Conservation (phyloP, 2,888 invertebrate genomes). For the Alloplasta piceator region DNA sequence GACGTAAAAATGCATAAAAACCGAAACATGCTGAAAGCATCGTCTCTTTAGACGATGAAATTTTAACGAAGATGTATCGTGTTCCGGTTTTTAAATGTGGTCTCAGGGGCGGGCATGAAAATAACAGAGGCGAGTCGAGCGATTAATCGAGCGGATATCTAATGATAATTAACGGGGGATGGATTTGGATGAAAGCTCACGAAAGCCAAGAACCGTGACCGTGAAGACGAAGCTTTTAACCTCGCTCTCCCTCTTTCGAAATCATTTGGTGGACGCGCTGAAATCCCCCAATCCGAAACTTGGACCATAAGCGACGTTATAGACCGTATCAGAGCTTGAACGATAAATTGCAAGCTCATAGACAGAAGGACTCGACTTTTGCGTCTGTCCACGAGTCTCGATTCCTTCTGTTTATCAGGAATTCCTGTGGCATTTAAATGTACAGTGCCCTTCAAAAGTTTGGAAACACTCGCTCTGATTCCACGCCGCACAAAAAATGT, state of each 20-base stretch:
- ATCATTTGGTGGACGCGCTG: slow-evolving; percentile 6
- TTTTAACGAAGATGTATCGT: too few relatives aligned
- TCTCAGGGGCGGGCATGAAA: not conserved
- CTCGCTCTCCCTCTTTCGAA: slow-evolving; percentile 63
- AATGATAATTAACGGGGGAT: slow-evolving; percentile 74
- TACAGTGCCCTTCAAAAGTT: too few relatives aligned
- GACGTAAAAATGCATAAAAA: too few relatives aligned
- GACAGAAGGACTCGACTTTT: too few relatives aligned
- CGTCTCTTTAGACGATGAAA: too few relatives aligned
- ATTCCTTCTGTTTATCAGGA: too few relatives aligned
- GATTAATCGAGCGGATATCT: slow-evolving; percentile 67
- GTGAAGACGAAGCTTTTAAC: slow-evolving; percentile 53
- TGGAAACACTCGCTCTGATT: too few relatives aligned
- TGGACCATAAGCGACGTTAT: slow-evolving; percentile 37
- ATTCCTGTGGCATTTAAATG: too few relatives aligned
- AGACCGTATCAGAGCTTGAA: slow-evolving; percentile 24
- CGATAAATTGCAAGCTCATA: not conserved
- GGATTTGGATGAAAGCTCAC: slow-evolving; percentile 65
- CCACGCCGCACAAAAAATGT: too few relatives aligned
- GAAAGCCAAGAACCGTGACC: slow-evolving; percentile 79
- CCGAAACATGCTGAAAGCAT: too few relatives aligned
- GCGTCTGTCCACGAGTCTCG: too few relatives aligned
- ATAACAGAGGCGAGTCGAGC: slow-evolving; percentile 18
- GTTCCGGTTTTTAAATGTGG: not conserved
- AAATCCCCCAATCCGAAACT: slow-evolving; percentile 31